Conservation (phyloP, 2,888 invertebrate species). For the Lasioglossum leucozonium region DNA sequence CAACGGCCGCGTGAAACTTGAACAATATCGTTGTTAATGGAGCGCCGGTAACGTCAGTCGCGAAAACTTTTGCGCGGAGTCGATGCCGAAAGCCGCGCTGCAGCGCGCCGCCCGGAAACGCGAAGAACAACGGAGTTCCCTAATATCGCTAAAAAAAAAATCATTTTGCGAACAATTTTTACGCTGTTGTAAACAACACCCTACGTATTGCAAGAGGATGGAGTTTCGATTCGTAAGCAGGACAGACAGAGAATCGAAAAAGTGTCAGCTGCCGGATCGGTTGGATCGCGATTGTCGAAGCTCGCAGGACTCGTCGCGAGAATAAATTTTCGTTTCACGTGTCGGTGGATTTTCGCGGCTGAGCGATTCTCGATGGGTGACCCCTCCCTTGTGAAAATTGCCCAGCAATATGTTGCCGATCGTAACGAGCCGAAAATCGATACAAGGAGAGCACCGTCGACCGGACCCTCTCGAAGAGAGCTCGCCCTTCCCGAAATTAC, state of each 20-base stretch:
- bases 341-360: constrained; percentile 76
- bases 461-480: constrained; percentile 21
- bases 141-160: no score
- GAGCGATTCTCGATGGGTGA: constrained; percentile 74
- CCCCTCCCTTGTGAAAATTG: constrained; percentile 75
- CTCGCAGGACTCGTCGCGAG: constrained; percentile 45
- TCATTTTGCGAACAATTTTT: no score
- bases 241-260: constrained; percentile 1
- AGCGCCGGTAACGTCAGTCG: constrained; percentile 45
- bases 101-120: no score
- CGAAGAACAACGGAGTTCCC: no score
- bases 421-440: constrained; percentile 77
- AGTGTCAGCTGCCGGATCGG: constrained; percentile 57
- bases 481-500: constrained; percentile 43
- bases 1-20: constrained; percentile 50
- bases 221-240: no score
- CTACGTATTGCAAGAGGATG: no score
- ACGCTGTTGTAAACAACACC: no score
- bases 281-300: constrained; percentile 50
- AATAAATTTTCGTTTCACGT: constrained; percentile 82
- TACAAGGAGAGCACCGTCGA: constrained; percentile 39
- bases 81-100: not conserved
- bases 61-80: constrained; percentile 42
- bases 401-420: constrained; percentile 81
- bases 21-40: constrained; percentile 61